Percentiles rank a stretch among this genome's conserved stretches.
These are phyloP conservation scores for Halyomorpha halys DNA, from an alignment of 1,140 invertebrate genomes.

Conservation along the genomic window DNA sequence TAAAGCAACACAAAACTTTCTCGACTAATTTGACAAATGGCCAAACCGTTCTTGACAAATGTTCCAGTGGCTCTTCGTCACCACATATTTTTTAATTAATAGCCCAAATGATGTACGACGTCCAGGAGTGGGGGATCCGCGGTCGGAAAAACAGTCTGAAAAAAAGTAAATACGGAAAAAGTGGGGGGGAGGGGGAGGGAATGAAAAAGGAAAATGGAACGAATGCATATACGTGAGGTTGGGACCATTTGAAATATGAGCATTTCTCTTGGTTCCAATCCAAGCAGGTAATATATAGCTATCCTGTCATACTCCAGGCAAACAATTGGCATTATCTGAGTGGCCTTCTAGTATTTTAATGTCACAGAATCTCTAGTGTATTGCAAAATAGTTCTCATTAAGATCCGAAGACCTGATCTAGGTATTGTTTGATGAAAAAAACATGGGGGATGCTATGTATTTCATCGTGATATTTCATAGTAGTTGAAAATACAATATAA, in stretches of 20 bases:
- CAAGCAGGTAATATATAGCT: conserved; percentile 1
- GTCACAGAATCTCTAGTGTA: too few relatives aligned
- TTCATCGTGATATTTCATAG: too few relatives aligned
- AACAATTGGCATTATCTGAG: conserved; percentile 3
- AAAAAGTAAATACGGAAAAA: conserved; percentile 2
- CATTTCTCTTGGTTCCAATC: conserved; percentile 4
- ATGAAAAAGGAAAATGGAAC: neutral
- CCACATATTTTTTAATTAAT: conserved; percentile 11
- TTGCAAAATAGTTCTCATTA: too few relatives aligned
- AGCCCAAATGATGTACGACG: conserved; percentile 6
- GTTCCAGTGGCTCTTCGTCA: neutral
- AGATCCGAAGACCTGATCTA: too few relatives aligned
- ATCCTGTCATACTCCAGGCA: neutral
- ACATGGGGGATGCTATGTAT: too few relatives aligned
- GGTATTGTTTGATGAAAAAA: too few relatives aligned
- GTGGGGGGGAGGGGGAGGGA: neutral
- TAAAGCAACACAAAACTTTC: neutral
- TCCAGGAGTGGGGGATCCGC: neutral
- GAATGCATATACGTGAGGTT: neutral
- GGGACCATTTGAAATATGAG: conserved; percentile 3
- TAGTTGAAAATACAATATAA: too few relatives aligned
- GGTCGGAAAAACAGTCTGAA: neutral
- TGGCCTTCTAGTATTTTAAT: neutral
- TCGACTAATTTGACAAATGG: conserved; percentile 10
- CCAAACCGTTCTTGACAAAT: conserved; percentile 4